phyloP scores from a whole-genome alignment of 2,113 vertebrate species.

The Camelus bactrianus region DNA sequence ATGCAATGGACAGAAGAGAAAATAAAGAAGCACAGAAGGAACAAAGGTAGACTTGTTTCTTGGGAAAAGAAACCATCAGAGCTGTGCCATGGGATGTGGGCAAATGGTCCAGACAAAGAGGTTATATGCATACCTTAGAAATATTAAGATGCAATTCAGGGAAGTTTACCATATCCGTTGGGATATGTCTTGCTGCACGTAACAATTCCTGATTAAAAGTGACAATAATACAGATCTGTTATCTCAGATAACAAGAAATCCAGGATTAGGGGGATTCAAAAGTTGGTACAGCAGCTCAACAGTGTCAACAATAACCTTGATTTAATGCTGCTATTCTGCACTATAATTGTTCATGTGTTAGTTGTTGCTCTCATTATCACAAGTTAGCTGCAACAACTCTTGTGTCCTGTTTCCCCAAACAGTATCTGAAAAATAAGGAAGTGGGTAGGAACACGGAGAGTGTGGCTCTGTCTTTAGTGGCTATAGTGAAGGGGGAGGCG shows the following conservation, averaged over 20 bases:
- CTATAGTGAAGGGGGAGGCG: background rate
- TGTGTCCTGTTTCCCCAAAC: background rate
- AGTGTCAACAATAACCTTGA: background rate
- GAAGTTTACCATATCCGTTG: background rate
- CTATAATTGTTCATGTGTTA: background rate
- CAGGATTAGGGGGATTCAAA: background rate
- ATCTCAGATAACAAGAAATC: conserved; percentile 19
- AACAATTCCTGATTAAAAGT: conserved; percentile 19
- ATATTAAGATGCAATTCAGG: conserved; percentile 6
- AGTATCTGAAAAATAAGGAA: background rate
- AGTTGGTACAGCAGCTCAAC: background rate
- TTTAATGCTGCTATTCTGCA: background rate
- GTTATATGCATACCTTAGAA: background rate
- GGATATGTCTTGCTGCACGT: background rate
- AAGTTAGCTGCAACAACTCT: background rate
- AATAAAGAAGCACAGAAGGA: conserved; percentile 35
- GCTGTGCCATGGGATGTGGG: background rate
- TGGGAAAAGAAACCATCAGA: conserved; percentile 29
- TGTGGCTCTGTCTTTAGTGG: background rate
- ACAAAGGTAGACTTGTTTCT: conserved; percentile 49
- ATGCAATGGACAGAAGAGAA: conserved; percentile 27
- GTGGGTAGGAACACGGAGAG: background rate
- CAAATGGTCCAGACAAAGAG: background rate
- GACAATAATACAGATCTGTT: background rate
- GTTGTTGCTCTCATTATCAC: background rate